A percentile compares a stretch with the other conserved stretches of the same genome.
phyloP scores from a whole-genome alignment of 2,888 invertebrate species.

The Chironomus riparius region DNA sequence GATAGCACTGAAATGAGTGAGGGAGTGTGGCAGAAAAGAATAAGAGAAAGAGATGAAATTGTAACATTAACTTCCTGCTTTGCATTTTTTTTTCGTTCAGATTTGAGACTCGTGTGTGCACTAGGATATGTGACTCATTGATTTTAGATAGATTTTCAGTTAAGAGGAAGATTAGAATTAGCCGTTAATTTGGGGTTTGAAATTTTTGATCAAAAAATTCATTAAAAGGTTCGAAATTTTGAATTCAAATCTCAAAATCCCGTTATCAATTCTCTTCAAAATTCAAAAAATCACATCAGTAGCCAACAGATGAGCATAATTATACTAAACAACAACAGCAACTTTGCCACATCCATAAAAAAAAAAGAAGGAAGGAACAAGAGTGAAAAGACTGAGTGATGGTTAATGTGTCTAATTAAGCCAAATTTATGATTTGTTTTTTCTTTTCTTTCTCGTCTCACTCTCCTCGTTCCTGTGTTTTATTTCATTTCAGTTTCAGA shows the following conservation, averaged over 20 bases:
- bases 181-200: no score
- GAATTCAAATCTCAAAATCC: background rate
- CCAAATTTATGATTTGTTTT: constrained; percentile 24
- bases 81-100: background rate
- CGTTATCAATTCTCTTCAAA: no score
- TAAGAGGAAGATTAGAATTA: no score
- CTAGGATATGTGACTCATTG: no score
- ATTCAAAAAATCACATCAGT: no score
- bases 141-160: no score
- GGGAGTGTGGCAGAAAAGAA: background rate
- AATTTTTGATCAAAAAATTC: no score
- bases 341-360: no score
- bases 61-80: constrained; percentile 22
- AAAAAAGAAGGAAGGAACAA: background rate
- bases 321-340: no score
- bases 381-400: constrained; percentile 6
- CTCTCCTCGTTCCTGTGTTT: background rate
- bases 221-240: no score
- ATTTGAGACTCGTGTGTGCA: background rate
- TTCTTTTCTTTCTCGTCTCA: background rate
- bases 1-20: no score
- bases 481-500: background rate
- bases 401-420: constrained; percentile 18
- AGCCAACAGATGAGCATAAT: no score
- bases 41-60: background rate